A percentile compares a stretch with the other conserved stretches of the same genome.
phyloP scores from a whole-genome alignment of 1,140 invertebrate species.

The Scylla paramamosain region DNA sequence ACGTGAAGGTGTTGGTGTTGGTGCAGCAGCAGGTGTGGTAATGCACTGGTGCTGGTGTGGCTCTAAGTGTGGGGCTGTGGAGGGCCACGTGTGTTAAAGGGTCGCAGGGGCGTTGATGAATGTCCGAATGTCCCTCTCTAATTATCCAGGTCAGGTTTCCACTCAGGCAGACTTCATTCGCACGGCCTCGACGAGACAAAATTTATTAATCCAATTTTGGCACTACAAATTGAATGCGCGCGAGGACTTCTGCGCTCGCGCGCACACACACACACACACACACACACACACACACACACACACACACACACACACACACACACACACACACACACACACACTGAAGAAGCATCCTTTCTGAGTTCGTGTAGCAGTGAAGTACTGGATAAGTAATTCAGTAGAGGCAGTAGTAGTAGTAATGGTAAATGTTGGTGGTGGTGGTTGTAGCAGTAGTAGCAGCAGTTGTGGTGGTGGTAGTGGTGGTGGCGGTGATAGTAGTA shows the following conservation, averaged over 20 bases:
- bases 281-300: slow-evolving; percentile 6
- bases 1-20: too few relatives aligned
- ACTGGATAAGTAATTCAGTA: too few relatives aligned
- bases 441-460: too few relatives aligned
- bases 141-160: slow-evolving; percentile 11
- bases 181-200: neutral
- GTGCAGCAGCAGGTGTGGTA: too few relatives aligned
- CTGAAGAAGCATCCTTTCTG: too few relatives aligned
- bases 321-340: slow-evolving; percentile 2
- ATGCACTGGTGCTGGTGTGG: neutral
- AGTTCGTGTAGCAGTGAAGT: too few relatives aligned
- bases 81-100: neutral
- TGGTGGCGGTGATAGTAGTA: too few relatives aligned
- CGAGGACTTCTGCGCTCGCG: too few relatives aligned
- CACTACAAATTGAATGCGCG: neutral
- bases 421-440: too few relatives aligned
- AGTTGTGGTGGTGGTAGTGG: too few relatives aligned
- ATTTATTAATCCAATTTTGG: slow-evolving; percentile 24
- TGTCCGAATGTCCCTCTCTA: neutral
- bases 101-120: neutral
- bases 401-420: too few relatives aligned
- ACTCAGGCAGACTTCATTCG: slow-evolving; percentile 10
- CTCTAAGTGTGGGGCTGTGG: neutral
- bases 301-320: slow-evolving; percentile 18
- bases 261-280: neutral